phyloP scores from a whole-genome alignment of 1,140 invertebrate genomes.

The Melitaea cinxia region DNA sequence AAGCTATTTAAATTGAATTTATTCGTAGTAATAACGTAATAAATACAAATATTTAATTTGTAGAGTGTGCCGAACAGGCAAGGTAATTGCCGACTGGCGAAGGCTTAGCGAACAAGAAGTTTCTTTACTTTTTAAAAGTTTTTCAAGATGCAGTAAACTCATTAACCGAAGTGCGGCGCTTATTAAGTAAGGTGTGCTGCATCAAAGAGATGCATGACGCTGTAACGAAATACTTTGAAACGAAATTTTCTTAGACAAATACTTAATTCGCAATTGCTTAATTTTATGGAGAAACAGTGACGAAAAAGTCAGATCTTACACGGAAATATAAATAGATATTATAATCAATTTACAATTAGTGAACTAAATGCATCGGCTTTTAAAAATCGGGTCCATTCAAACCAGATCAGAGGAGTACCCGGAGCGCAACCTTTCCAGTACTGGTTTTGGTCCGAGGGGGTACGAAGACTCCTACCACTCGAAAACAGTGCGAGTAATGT shows the following conservation, averaged over 20 bases:
- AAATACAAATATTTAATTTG: slow-evolving; percentile 54
- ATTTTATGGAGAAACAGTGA: background rate
- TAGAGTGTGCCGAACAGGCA: slow-evolving; percentile 44
- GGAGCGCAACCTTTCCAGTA: too few relatives aligned
- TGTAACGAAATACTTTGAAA: background rate
- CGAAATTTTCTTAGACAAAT: background rate
- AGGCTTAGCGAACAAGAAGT: slow-evolving; percentile 54
- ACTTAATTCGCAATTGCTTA: background rate
- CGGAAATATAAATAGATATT: too few relatives aligned
- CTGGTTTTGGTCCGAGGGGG: too few relatives aligned
- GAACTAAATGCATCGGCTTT: too few relatives aligned
- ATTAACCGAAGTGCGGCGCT: slow-evolving; percentile 67
- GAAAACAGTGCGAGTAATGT: too few relatives aligned
- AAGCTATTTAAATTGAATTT: slow-evolving; percentile 32
- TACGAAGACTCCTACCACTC: too few relatives aligned
- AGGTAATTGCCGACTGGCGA: slow-evolving; percentile 55
- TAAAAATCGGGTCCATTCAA: too few relatives aligned
- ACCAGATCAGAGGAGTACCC: too few relatives aligned
- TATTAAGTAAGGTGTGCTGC: slow-evolving; percentile 53
- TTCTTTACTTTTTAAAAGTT: slow-evolving; percentile 69
- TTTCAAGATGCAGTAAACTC: slow-evolving; percentile 70
- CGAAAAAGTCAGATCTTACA: too few relatives aligned
- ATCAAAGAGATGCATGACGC: slow-evolving; percentile 12
- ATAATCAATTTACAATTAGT: too few relatives aligned
- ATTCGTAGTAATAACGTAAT: slow-evolving; percentile 33